Percentiles rank a stretch among this genome's conserved stretches.
These are phyloP conservation scores for Drosophila azteca DNA, from an alignment of 1,140 invertebrate species.

Conservation along the genomic window DNA sequence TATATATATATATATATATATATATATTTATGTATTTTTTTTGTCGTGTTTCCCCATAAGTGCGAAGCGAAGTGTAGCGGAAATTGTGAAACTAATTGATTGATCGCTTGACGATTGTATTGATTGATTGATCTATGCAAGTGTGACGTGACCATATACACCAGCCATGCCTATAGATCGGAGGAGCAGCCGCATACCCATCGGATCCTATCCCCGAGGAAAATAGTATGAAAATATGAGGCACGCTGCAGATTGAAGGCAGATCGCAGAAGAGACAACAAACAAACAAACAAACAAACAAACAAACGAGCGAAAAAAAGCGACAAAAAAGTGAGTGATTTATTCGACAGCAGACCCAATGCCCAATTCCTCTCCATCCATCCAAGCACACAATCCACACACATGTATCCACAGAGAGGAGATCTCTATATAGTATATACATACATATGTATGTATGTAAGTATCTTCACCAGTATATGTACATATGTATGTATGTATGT, in stretches of 20 bases:
- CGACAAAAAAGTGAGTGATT: slow-evolving; percentile 69
- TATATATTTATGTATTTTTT: slow-evolving; percentile 11
- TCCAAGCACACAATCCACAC: not conserved
- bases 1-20: too few relatives aligned
- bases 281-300: slow-evolving; percentile 23
- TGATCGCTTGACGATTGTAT: slow-evolving; percentile 4
- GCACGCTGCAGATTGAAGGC: slow-evolving; percentile 38
- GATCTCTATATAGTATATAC: not conserved
- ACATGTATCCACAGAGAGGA: not conserved
- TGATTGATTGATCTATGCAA: slow-evolving; percentile 32
- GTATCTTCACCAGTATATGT: not conserved
- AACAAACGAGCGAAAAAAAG: slow-evolving; percentile 51
- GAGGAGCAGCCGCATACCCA: slow-evolving; percentile 5
- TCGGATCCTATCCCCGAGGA: slow-evolving; percentile 10
- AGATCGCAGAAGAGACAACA: slow-evolving; percentile 25
- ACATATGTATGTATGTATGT: not conserved
- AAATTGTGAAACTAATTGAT: slow-evolving; percentile 22
- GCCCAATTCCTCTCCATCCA: not conserved
- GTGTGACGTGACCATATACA: not conserved
- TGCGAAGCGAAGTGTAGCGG: slow-evolving; percentile 22
- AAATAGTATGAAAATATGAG: slow-evolving; percentile 29
- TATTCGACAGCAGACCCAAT: slow-evolving; percentile 41
- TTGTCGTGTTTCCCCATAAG: not conserved
- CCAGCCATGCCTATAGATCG: not conserved
- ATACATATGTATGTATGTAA: not conserved